These are phyloP conservation scores for Orthonyx spaldingii DNA, from an alignment of 2,113 vertebrate genomes.

Conservation along the genomic window DNA sequence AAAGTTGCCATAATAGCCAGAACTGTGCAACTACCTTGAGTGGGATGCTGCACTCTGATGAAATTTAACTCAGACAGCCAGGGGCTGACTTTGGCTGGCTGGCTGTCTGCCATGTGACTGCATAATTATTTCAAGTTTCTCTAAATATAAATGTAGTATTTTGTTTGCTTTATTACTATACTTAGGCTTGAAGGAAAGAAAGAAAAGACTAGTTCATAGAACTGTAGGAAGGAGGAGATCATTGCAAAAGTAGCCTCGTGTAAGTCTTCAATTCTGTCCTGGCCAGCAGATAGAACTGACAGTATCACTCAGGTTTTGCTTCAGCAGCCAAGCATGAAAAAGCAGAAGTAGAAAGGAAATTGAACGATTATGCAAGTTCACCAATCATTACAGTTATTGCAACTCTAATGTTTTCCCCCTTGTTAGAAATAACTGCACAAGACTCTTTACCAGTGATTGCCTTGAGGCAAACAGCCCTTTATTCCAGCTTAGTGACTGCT, in stretches of 20 bases:
- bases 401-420: background rate
- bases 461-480: constrained; percentile 8
- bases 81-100: background rate
- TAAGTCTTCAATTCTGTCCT: background rate
- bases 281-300: background rate
- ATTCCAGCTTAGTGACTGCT: background rate
- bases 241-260: background rate
- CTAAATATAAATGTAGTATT: constrained; percentile 1
- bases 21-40: background rate
- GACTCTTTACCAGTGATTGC: background rate
- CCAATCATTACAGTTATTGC: background rate
- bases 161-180: constrained; percentile 2
- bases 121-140: background rate
- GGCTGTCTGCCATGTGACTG: background rate
- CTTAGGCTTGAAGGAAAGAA: background rate
- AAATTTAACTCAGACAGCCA: background rate
- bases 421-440: constrained; percentile 14
- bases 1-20: background rate
- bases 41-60: background rate
- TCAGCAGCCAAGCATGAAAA: background rate
- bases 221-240: background rate
- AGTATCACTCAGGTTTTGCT: background rate
- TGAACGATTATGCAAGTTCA: background rate
- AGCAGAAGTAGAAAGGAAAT: background rate
- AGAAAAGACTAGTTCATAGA: background rate